Evolutionary conservation across 2,888 invertebrate species (phyloP), one percentile per base, ranked within the genome.

Genomic region (Lycophotia porphyrea): DNA sequence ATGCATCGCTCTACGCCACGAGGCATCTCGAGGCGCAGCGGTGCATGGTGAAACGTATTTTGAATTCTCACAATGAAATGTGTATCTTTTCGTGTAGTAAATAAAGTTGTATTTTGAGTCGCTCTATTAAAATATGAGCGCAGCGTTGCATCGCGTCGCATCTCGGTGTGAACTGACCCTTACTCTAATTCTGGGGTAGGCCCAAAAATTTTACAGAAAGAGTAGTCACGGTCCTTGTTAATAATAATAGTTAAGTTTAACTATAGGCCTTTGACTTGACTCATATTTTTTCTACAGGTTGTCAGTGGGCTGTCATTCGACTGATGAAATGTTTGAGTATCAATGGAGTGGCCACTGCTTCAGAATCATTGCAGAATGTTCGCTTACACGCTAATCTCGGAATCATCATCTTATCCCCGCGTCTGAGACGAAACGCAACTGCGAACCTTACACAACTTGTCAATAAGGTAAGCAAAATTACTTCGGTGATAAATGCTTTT

Each of bases 301-400:
- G 96, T 76, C 74, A 88, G n/a, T 94, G 93, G 93, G 91, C 91
- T n/a, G 88, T 90, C 9, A 63, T 94, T 9, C 91, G 93, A 13
- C 88, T 96, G 9, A 87, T 93, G n/a, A 96, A 96, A 88, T 96
- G 96, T 78, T 75, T 96, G 65, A 90, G 90, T 60, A 86, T 95
- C n/a, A 96, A 96, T 75, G 95, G 95, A 24, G 88, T 96, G 24
- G 95, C 93, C 1, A 88, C 94, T 4, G 90, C 93, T 2, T 72
- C 89, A 27, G 90, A 93, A 70, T 84, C 90, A 13, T 73, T 84
- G 21, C 80, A 79, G 18, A 89, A 80, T 60, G 81, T 91, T 31
- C 87, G 88, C 0, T 34, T 93, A 5, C 82, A 74, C 2, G 83
- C 89, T 2, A 86, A 88, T 34, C 86, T 95, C 1, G 96, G 95